Base-by-base conservation (phyloP, 2,888 invertebrate genomes). In the Euproctis similis region DNA sequence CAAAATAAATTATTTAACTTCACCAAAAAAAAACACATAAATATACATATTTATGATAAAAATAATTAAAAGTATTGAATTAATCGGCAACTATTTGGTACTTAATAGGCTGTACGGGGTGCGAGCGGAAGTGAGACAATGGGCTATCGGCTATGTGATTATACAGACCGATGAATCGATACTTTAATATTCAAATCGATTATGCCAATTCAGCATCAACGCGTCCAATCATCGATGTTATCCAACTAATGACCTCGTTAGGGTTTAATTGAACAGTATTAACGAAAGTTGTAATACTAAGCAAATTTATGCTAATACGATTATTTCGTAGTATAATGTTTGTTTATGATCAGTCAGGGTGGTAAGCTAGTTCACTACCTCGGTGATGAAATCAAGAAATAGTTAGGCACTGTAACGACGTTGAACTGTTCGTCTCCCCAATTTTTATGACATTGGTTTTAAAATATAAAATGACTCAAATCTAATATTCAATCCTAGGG, bases 101-200 rank as follows among this genome's bases (percentile, higher is more conserved):
- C 36, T 46, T 50, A 52, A 50, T 39, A 43, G 33, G 34, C 45
- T 33, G 35, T 49, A 45, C 34, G 12, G 17, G n/a, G n/a, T n/a
- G 24, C 34, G 30, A 36, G 26, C 70, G 70, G 72, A 69, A 63
- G 63, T 45, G 30, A 45, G 42, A 67, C 72, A 70, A 72, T 64
- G 53, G 62, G 30, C 17, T 26, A 24, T 29, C 43, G 39, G 39
- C 49, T 46, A 46, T 46, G 63, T 52, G 48, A 68, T 66, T 66
- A 70, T 59, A 48, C 71, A 65, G 58, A 39, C 47, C 56, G 46
- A 41, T 61, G 53, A 53, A 52, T 60, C 58, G 53, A 57, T 55
- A 46, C 55, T 60, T 66, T 53, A 60, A 64, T 62, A 70, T 69
- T 66, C 61, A 61, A 64, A 69, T 55, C 47, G 46, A 48, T 50